Evolutionary conservation across 1,140 invertebrate species (phyloP).

Genomic region (Rhagoletis zephyria): DNA sequence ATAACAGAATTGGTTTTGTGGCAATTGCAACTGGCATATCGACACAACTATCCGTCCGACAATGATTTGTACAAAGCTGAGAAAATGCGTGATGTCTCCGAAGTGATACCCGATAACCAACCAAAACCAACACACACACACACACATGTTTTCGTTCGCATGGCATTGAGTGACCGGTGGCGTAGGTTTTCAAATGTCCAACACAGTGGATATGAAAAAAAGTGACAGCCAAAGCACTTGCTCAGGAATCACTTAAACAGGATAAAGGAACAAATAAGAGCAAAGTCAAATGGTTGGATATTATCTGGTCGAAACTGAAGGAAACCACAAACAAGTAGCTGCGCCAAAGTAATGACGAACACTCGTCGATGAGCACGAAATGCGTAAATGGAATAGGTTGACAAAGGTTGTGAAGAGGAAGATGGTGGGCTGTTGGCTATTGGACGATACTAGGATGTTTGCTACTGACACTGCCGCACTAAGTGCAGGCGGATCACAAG

Average conservation of each 20-base stretch:
- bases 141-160: background rate
- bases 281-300: constrained; percentile 31
- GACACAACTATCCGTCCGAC: background rate
- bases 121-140: background rate
- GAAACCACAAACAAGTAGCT: background rate
- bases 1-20: background rate
- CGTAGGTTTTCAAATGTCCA: background rate
- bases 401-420: background rate
- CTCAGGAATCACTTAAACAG: constrained; percentile 27
- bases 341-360: background rate
- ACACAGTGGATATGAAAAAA: background rate
- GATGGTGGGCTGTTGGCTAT: background rate
- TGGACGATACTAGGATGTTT: background rate
- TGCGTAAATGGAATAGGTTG: background rate
- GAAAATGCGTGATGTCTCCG: background rate
- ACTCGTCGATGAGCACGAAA: background rate
- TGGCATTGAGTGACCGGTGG: background rate
- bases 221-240: background rate
- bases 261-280: constrained; percentile 43
- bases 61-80: background rate
- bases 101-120: background rate
- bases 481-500: constrained; percentile 41
- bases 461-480: background rate
- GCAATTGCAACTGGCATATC: background rate
- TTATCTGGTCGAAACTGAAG: constrained; percentile 15